Evolutionary conservation across 2,888 invertebrate species (phyloP).

Genomic region (Cataglyphis altisquamis): DNA sequence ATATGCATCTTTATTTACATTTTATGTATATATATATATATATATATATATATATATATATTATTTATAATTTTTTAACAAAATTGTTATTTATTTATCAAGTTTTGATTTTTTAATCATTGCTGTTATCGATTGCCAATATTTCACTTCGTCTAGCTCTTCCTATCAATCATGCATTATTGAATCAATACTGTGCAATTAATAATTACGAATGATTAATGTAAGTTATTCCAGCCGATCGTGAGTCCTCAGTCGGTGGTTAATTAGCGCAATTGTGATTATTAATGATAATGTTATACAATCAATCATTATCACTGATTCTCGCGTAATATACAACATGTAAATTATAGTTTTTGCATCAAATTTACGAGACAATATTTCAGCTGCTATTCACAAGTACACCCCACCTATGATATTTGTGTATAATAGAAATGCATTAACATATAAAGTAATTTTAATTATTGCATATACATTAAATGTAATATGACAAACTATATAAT

Average conservation of each 20-base stretch:
- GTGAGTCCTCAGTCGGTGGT: constrained; percentile 23
- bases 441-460: constrained; percentile 33
- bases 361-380: constrained; percentile 21
- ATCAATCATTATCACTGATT: constrained; percentile 53
- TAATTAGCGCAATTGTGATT: constrained; percentile 51
- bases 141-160: constrained; percentile 42
- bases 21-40: neutral
- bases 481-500: neutral
- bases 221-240: constrained; percentile 44
- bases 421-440: constrained; percentile 34
- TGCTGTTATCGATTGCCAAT: neutral
- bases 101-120: neutral
- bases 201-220: constrained; percentile 56
- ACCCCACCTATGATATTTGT: constrained; percentile 5
- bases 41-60: neutral
- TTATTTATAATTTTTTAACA: too few species aligned
- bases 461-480: constrained; percentile 13
- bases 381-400: neutral
- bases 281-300: constrained; percentile 50
- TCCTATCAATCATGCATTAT: constrained; percentile 49
- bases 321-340: constrained; percentile 27
- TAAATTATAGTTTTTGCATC: constrained; percentile 41
- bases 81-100: too few species aligned
- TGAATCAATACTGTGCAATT: constrained; percentile 66
- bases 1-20: neutral